Base-by-base conservation (phyloP, 2,888 invertebrate species). In the Cenopis cana region DNA sequence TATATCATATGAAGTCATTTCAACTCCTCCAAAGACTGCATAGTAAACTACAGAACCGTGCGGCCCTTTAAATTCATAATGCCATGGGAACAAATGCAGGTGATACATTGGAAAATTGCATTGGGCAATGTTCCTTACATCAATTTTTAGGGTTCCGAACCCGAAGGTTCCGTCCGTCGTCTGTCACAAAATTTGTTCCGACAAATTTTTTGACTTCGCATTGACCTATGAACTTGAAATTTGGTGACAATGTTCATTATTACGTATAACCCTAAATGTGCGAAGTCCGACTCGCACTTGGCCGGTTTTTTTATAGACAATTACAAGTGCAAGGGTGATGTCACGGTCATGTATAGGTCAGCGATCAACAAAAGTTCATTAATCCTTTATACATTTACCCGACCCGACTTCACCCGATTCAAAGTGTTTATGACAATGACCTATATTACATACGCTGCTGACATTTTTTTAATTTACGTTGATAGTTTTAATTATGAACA, bases 51-150 rank as follows among this genome's bases (percentile, higher is more conserved):
- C 12, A 18, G 24, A 17, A 55, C 18, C 49, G 70, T 59, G 55
- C 20, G 33, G 33, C 17, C 41, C 36, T 60, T 57, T 69, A 59
- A 65, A 66, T 66, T 41, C 20, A 46, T 70, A 65, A 70, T 66
- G 29, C 8, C 24, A 12, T 71, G 66, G 29, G 66, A 71, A 55
- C n/a, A 20, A 33, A 14, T 8, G 50, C 67, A 67, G 49, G 41
- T 50, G 66, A 36, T 14, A 18, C 11, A 49, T 24, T 29, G 36
- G 17, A 41, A 61, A 54, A 69, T 20, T 57, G 52, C 54, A 54
- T 10, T 38, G n/a, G n/a, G 10, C 17, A 50, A 49, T 50, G 33
- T 61, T 60, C 24, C 49, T 24, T 49, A 12, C 17, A 61, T 6
- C n/a, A n/a, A n/a, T n/a, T n/a, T n/a, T n/a, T n/a, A n/a, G n/a